Evolutionary conservation across 2,797 vertebrate genomes (phyloP).

Genomic region (Protonibea diacanthus): DNA sequence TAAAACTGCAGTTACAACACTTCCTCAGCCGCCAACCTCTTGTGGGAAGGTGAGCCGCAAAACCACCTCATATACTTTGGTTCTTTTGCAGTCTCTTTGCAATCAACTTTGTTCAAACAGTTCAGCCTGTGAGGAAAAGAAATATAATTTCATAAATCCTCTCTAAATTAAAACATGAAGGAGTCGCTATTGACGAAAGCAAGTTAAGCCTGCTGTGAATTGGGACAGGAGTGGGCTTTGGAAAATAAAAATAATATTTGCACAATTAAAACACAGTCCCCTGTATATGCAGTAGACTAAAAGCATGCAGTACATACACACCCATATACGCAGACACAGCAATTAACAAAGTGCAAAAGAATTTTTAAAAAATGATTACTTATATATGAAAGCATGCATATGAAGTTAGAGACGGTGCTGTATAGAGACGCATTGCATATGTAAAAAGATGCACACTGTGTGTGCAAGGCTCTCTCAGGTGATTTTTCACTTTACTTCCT

Average conservation of each 20-base stretch:
- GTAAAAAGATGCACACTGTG: not conserved
- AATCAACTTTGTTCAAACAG: constrained; percentile 70
- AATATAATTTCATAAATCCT: constrained; percentile 72
- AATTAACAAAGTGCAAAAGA: not conserved
- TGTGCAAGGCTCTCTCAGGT: not conserved
- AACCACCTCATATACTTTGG: constrained; percentile 43
- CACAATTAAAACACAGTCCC: constrained; percentile 48
- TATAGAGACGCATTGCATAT: not conserved
- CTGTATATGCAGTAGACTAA: not conserved
- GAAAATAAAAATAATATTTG: constrained; percentile 59
- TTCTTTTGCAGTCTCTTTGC: constrained; percentile 43
- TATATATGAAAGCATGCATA: not conserved
- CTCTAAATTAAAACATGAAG: constrained; percentile 73
- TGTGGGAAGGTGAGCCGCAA: constrained; percentile 41
- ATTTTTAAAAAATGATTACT: constrained; percentile 1
- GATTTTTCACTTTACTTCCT: not conserved
- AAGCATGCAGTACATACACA: not conserved
- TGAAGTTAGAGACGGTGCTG: not conserved
- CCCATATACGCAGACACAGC: not conserved
- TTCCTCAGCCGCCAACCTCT: constrained; percentile 33
- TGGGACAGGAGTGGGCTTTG: constrained; percentile 58
- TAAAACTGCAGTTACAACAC: constrained; percentile 48
- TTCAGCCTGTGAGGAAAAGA: constrained; percentile 51
- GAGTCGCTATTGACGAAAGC: constrained; percentile 57
- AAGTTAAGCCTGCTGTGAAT: constrained; percentile 71